Evolutionary conservation across 2,888 invertebrate genomes (phyloP).

Genomic region (Apoderus coryli): DNA sequence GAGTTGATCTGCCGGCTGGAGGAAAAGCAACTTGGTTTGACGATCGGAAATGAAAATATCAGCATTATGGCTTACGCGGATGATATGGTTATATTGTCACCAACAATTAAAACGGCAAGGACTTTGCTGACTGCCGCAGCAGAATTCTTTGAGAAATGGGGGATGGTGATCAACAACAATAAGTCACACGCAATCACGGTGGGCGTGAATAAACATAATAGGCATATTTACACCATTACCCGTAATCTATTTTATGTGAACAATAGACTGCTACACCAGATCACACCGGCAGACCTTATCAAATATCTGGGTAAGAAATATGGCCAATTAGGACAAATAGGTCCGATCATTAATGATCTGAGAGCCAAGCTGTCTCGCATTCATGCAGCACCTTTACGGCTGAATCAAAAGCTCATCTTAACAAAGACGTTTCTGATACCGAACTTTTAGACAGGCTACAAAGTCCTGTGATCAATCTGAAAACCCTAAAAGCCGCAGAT

Average conservation of each 20-base stretch:
- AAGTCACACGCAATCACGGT: conserved; percentile 8
- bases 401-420: conserved; percentile 5
- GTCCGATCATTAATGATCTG: background rate
- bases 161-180: conserved; percentile 7
- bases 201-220: conserved; percentile 3
- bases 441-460: too few relatives aligned
- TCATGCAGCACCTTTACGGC: conserved; percentile 5
- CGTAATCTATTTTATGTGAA: conserved; percentile 1
- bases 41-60: background rate
- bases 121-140: background rate
- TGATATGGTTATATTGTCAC: conserved; percentile 11
- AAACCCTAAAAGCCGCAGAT: too few relatives aligned
- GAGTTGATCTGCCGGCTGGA: conserved; percentile 5
- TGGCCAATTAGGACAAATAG: background rate
- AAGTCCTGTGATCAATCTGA: too few relatives aligned
- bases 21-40: background rate
- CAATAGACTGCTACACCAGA: conserved; percentile 1
- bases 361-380: background rate
- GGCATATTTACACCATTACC: conserved; percentile 8
- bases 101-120: background rate
- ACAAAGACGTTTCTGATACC: conserved; percentile 6
- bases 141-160: conserved; percentile 7
- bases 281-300: conserved; percentile 4
- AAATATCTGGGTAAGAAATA: conserved; percentile 9
- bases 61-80: conserved; percentile 13